Evolutionary conservation across 2,888 invertebrate genomes (phyloP).

Genomic region (Sympetrum striolatum): DNA sequence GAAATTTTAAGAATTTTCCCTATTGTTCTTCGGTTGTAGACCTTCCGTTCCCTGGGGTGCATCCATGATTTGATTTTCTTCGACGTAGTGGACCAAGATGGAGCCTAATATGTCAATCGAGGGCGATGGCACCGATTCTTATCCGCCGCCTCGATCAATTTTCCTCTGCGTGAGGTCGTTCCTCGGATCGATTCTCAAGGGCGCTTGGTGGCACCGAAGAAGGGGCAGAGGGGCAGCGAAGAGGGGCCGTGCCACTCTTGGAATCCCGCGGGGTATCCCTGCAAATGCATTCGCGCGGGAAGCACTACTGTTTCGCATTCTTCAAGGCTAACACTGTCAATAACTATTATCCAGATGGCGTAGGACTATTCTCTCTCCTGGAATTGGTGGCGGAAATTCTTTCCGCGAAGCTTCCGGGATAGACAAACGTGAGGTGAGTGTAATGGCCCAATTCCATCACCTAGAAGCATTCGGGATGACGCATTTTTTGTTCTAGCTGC

Average conservation of each 20-base stretch:
- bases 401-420: not conserved
- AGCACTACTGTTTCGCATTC: not conserved
- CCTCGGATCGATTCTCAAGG: not conserved
- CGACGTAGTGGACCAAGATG: not conserved
- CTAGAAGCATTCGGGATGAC: not conserved
- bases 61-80: no score
- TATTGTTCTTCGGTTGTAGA: no score
- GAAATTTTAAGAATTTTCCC: no score
- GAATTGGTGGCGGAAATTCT: not conserved
- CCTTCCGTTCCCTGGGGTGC: no score
- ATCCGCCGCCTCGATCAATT: conserved; percentile 12
- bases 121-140: not conserved
- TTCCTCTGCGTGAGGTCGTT: conserved; percentile 6
- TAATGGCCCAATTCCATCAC: no score
- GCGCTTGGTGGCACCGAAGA: not conserved
- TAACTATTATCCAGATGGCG: not conserved
- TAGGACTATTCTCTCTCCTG: not conserved
- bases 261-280: not conserved
- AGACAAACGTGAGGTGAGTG: no score
- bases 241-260: conserved; percentile 18
- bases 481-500: not conserved
- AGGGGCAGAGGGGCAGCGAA: not conserved
- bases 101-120: not conserved
- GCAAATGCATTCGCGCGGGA: not conserved
- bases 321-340: not conserved